phyloP scores from a whole-genome alignment of 2,888 invertebrate genomes.

The Sminthurides aquaticus region DNA sequence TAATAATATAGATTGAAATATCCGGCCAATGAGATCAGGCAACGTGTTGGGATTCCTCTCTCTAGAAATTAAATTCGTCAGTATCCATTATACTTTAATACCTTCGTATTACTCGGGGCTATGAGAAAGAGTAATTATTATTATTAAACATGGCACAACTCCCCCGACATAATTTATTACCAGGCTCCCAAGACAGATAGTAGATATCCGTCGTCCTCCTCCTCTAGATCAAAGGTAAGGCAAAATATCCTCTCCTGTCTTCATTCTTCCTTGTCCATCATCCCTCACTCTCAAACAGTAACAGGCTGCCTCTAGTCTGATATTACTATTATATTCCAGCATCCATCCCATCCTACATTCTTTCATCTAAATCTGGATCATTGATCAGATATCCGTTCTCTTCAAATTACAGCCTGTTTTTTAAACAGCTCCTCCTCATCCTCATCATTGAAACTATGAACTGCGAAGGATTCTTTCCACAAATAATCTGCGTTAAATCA shows the following conservation, averaged over 20 bases:
- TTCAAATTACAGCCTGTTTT: background rate
- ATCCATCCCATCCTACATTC: too few species aligned
- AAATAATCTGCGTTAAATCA: too few species aligned
- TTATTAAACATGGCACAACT: constrained; percentile 2
- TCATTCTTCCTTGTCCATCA: background rate
- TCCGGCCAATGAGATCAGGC: background rate
- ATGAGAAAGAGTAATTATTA: background rate
- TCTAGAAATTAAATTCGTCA: constrained; percentile 2
- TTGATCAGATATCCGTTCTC: too few species aligned
- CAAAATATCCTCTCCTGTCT: background rate
- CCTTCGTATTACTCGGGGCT: background rate
- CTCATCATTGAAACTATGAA: too few species aligned
- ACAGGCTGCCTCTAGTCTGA: too few species aligned
- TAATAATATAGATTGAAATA: constrained; percentile 2
- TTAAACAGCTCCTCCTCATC: background rate
- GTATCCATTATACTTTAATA: constrained; percentile 7
- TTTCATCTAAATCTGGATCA: too few species aligned
- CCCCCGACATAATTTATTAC: constrained; percentile 1
- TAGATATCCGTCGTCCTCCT: background rate
- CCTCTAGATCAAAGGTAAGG: background rate
- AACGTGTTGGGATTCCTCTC: background rate
- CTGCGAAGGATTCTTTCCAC: too few species aligned
- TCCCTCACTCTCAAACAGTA: too few species aligned
- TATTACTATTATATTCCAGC: too few species aligned
- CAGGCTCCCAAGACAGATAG: background rate